A percentile compares a stretch with the other conserved stretches of the same genome.
These are phyloP conservation scores for Hirudinaria manillensis DNA, from an alignment of 2,888 invertebrate genomes.

Conservation along the genomic window DNA sequence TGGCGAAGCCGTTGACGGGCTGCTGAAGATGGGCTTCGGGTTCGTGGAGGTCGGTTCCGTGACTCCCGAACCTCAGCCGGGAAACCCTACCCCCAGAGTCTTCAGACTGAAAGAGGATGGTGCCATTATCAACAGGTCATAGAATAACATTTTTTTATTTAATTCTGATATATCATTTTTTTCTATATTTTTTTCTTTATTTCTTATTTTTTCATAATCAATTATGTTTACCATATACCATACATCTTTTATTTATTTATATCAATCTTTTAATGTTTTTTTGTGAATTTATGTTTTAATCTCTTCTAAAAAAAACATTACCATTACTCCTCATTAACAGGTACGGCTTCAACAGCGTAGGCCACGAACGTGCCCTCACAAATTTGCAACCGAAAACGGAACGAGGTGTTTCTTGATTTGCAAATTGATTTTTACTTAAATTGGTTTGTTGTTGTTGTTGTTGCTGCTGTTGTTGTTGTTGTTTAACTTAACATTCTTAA, in stretches of 20 bases:
- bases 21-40: slow-evolving; percentile 81
- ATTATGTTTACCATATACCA: neutral
- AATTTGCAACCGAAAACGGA: neutral
- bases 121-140: slow-evolving; percentile 84
- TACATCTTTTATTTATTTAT: neutral
- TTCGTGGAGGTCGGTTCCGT: slow-evolving; percentile 93
- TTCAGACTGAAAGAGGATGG: slow-evolving; percentile 77
- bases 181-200: neutral
- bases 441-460: too few relatives aligned
- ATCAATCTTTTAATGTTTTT: slow-evolving; percentile 12
- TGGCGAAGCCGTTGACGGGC: slow-evolving; percentile 77
- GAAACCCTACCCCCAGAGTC: slow-evolving; percentile 85
- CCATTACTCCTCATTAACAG: slow-evolving; percentile 50
- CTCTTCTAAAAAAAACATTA: neutral
- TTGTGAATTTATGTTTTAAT: neutral
- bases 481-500: too few relatives aligned
- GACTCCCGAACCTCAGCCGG: slow-evolving; percentile 84
- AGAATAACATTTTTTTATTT: neutral
- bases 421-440: too few relatives aligned
- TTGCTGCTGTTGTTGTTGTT: too few relatives aligned
- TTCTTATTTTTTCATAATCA: neutral
- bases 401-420: neutral
- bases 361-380: slow-evolving; percentile 67
- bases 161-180: neutral
- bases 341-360: slow-evolving; percentile 92